phyloP scores from a whole-genome alignment of 2,113 vertebrate species.

The Aegotheles bennettii region DNA sequence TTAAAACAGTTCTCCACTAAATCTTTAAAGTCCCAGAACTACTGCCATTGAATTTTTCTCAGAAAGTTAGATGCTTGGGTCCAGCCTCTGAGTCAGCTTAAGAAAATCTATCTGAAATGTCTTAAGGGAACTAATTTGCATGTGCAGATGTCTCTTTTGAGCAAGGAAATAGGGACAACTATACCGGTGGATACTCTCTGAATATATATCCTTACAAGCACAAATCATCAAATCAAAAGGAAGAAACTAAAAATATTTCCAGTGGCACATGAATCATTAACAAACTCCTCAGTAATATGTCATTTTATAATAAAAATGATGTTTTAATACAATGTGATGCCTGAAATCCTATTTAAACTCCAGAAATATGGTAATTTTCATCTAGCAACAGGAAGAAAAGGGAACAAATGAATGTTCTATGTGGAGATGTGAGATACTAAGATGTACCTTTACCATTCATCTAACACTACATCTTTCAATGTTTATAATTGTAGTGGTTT shows the following conservation, averaged over 20 bases:
- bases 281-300: not conserved
- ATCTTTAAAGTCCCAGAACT: not conserved
- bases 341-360: not conserved
- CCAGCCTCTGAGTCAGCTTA: not conserved
- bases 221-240: constrained; percentile 10
- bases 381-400: not conserved
- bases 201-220: not conserved
- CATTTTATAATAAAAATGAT: constrained; percentile 26
- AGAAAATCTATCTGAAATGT: not conserved
- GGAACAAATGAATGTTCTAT: not conserved
- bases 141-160: constrained; percentile 31
- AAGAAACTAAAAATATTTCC: constrained; percentile 30
- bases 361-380: not conserved
- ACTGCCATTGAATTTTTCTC: not conserved
- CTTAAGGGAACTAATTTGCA: not conserved
- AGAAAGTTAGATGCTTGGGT: not conserved
- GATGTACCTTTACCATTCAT: not conserved
- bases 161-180: not conserved
- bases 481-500: constrained; percentile 86
- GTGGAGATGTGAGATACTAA: not conserved
- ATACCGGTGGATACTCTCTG: not conserved
- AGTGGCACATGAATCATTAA: constrained; percentile 7
- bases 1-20: not conserved
- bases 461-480: not conserved
- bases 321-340: not conserved